Evolutionary conservation across 2,113 vertebrate genomes (phyloP), one percentile per base, ranked within the genome.

Genomic region (Setophaga kirtlandii): DNA sequence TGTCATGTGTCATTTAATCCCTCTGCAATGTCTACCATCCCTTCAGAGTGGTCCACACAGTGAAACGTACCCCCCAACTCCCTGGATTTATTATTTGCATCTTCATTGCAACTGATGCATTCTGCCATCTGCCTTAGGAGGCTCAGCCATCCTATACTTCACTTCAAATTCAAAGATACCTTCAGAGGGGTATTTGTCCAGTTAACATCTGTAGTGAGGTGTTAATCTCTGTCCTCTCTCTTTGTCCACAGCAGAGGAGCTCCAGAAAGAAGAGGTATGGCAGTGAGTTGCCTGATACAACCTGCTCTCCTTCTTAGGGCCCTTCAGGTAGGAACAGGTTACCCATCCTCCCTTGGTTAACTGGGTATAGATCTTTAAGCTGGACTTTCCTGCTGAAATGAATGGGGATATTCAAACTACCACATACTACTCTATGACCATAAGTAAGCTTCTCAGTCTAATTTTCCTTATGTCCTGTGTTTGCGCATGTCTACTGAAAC

Each of bases 31-130:
- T 37, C 25, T 50, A 10, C 3, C 7, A 6, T n/a, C 11, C 25
- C 23, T 73, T 68, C 25, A 27, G 25, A 49, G 19, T 25, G 6
- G 24, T 20, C 5, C 11, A 75, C 19, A 17, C 53, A 9, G 12
- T 60, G n/a, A 68, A 75, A 74, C 2, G 6, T 4, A 3, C 30
- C 19, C 18, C 13, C 3, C 28, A 75, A 55, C 1, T 2, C 2
- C 5, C 30, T 21, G 53, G 5, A 37, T 31, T 68, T 55, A 33
- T 49, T 58, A 35, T 27, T 31, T n/a, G 8, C 42, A 28, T 6
- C 15, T 88, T 83, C 50, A 37, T 15, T 49, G 10, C 5, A 52
- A 16, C 9, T 58, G 41, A 15, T 1, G 1, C 13, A 18, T 22
- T 7, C 39, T 59, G 11, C 17, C 9, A 11, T 8, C 41, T 80